Percentiles rank a stretch among this genome's conserved stretches.
Evolutionary conservation across 2,888 invertebrate species (phyloP).

Genomic region (Minunthozetes semirufus): DNA sequence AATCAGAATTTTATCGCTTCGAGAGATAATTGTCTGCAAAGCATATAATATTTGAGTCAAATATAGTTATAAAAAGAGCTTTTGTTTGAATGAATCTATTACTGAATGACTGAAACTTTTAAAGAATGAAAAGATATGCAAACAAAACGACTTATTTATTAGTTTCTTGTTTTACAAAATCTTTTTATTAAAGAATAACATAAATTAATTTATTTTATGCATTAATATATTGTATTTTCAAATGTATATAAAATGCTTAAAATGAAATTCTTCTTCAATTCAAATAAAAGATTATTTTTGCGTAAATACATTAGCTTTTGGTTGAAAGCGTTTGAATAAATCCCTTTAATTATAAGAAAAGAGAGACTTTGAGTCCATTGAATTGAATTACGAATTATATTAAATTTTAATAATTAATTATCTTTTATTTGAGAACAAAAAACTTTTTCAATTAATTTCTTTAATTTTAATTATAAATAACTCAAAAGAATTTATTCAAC

Average conservation of each 20-base stretch:
- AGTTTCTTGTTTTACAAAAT: background rate
- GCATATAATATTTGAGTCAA: too few species aligned
- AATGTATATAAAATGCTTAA: background rate
- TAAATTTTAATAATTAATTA: slow-evolving; percentile 16
- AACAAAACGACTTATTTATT: background rate
- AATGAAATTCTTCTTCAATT: background rate
- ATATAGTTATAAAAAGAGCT: too few species aligned
- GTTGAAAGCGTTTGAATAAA: slow-evolving; percentile 21
- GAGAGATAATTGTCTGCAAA: too few species aligned
- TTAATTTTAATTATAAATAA: slow-evolving; percentile 15
- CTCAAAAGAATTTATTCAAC: background rate
- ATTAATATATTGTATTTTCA: background rate
- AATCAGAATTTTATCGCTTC: too few species aligned
- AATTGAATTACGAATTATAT: background rate
- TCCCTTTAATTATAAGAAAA: slow-evolving; percentile 8
- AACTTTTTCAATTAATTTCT: background rate
- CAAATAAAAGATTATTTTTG: background rate
- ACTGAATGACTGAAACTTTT: too few species aligned
- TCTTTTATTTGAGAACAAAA: background rate
- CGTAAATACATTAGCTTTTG: slow-evolving; percentile 20
- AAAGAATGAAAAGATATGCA: too few species aligned
- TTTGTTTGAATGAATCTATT: too few species aligned
- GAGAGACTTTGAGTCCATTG: background rate
- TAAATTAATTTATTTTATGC: background rate
- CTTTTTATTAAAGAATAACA: background rate